A percentile compares a stretch with the other conserved stretches of the same genome.
These are phyloP conservation scores for Volucella inanis DNA, from an alignment of 2,888 invertebrate genomes.

Conservation along the genomic window DNA sequence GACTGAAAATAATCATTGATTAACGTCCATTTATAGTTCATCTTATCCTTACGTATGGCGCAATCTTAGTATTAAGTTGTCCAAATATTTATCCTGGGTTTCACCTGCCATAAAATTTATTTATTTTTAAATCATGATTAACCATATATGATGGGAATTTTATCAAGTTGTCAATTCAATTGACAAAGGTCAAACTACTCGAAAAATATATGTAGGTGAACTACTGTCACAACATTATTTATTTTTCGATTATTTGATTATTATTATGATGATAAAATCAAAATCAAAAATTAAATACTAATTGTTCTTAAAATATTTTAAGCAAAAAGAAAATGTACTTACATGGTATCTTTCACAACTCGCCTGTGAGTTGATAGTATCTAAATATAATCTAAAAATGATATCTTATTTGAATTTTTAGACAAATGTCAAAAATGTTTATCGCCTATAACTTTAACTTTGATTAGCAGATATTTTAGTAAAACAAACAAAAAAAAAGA, in stretches of 20 bases:
- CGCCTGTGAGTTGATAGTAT: slow-evolving; percentile 2
- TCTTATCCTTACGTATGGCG: too few relatives aligned
- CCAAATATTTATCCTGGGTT: too few relatives aligned
- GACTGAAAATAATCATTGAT: too few relatives aligned
- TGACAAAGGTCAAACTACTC: not conserved
- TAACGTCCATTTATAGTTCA: too few relatives aligned
- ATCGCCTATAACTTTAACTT: too few relatives aligned
- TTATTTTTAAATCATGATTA: not conserved
- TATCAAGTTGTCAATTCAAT: not conserved
- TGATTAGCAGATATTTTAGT: too few relatives aligned
- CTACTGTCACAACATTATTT: not conserved
- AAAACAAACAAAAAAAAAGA: too few relatives aligned
- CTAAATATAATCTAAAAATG: not conserved
- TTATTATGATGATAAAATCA: not conserved
- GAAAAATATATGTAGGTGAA: not conserved
- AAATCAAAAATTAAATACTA: not conserved
- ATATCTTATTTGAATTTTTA: too few relatives aligned
- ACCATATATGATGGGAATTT: not conserved
- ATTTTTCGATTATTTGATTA: not conserved
- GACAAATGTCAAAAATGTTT: too few relatives aligned
- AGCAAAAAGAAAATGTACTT: slow-evolving; percentile 9
- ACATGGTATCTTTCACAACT: slow-evolving; percentile 22
- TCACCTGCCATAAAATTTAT: too few relatives aligned
- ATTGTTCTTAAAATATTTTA: slow-evolving; percentile 3
- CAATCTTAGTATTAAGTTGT: too few relatives aligned